Evolutionary conservation across 2,888 invertebrate species (phyloP), one percentile per base, ranked within the genome.

Genomic region (Scaptomyza cyrtandrae): DNA sequence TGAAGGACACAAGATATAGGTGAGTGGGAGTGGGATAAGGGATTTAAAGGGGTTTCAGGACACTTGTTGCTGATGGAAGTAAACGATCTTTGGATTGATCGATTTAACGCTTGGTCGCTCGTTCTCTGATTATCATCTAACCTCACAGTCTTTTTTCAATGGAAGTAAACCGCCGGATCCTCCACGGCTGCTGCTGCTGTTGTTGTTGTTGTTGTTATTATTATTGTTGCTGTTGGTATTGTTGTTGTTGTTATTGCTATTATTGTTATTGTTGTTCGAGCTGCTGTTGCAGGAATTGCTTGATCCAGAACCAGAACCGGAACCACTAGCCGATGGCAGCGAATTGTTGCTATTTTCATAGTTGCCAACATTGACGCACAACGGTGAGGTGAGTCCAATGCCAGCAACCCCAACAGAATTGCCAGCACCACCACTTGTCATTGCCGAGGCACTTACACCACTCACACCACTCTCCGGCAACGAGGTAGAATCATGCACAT

Each of bases 71-170:
- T 78, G 74, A 58, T 78, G 71, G 75, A 75, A 78, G 69, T 61
- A 55, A 73, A 54, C 62, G 54, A 62, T 58, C 56, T 53, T 44
- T 48, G 57, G 52, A 63, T 56, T 19, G 61, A 52, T 48, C 52
- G 57, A 54, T 49, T 45, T 59, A 41, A 49, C 49, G 41, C 49
- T 52, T 49, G 57, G 50, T 57, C 65, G 61, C 66, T 58, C 70
- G 61, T 54, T 71, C 62, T 56, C 71, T 59, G 81, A 91, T 92
- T 95, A 96, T 97, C 96, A 96, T 95, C 96, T 96, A 94, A 96
- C 96, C 94, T 96, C 96, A 93, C 96, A 96, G 93, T 96, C 96
- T 94, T 96, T 95, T 92, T 94, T 95, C 88, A 95, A 93, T 90
- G 95, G 93, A 90, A 95, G 93, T 89, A 92, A 88, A 75, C 87